Evolutionary conservation across 2,888 invertebrate species (phyloP).

Genomic region (Antheraea yamamai): DNA sequence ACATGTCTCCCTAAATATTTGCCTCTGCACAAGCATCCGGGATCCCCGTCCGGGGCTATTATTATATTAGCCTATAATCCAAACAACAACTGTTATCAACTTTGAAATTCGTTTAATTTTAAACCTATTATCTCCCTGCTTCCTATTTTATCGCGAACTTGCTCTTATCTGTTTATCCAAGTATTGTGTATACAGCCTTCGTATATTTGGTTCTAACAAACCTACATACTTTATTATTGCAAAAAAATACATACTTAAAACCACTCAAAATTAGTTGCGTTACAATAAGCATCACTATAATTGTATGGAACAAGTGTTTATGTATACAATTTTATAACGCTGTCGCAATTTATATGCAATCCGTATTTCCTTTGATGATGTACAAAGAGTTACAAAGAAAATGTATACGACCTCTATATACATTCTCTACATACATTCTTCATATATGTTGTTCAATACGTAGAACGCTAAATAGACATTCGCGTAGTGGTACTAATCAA

Average conservation of each 20-base stretch:
- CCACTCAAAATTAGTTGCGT: not conserved
- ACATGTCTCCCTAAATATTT: too few relatives aligned
- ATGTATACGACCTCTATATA: not conserved
- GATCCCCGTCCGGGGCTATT: too few relatives aligned
- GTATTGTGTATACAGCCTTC: too few relatives aligned
- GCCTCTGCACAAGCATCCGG: too few relatives aligned
- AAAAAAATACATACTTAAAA: not conserved
- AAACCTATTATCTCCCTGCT: too few relatives aligned
- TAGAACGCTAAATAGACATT: conserved; percentile 17
- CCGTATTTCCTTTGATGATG: not conserved
- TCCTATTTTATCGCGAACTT: too few relatives aligned
- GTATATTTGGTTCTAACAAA: too few relatives aligned
- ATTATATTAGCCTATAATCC: too few relatives aligned
- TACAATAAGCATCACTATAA: not conserved
- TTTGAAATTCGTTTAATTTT: too few relatives aligned
- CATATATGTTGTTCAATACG: not conserved
- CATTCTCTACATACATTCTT: not conserved
- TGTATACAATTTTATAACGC: not conserved
- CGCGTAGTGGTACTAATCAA: conserved; percentile 26
- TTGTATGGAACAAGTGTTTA: not conserved
- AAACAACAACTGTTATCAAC: too few relatives aligned
- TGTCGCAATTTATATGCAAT: conserved; percentile 1
- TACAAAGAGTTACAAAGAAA: conserved; percentile 2
- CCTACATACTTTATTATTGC: too few relatives aligned
- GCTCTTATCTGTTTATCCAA: too few relatives aligned